Evolutionary conservation across 2,113 vertebrate species (phyloP).

Genomic region (Archocentrus centrarchus): DNA sequence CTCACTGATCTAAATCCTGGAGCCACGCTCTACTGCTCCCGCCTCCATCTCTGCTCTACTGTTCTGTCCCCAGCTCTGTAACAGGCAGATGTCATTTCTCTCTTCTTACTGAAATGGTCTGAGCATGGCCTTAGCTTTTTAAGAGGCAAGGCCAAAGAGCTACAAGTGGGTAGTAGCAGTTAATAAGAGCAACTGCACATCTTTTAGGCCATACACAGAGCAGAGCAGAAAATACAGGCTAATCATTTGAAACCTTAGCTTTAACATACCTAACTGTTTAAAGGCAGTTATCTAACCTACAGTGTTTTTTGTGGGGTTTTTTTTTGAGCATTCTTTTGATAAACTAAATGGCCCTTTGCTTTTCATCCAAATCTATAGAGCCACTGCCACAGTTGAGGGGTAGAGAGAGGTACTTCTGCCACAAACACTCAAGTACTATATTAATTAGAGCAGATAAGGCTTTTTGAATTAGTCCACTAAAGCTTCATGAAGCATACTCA

Average conservation of each 20-base stretch:
- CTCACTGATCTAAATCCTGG: slow-evolving; percentile 78
- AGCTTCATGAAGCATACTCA: slow-evolving; percentile 47
- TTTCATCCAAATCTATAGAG: slow-evolving; percentile 15
- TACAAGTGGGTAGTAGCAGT: not conserved
- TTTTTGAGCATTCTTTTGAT: not conserved
- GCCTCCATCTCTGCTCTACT: slow-evolving; percentile 45
- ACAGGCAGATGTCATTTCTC: slow-evolving; percentile 61
- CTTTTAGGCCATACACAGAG: not conserved
- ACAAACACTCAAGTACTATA: slow-evolving; percentile 34
- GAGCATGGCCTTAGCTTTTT: slow-evolving; percentile 52
- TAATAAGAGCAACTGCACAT: slow-evolving; percentile 2
- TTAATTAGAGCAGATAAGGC: slow-evolving; percentile 56
- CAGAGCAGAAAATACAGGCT: not conserved
- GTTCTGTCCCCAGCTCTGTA: slow-evolving; percentile 41
- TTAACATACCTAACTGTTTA: not conserved
- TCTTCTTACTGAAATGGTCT: slow-evolving; percentile 39
- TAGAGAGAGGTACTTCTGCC: slow-evolving; percentile 32
- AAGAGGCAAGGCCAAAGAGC: slow-evolving; percentile 23
- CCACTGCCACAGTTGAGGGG: slow-evolving; percentile 8
- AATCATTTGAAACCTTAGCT: not conserved
- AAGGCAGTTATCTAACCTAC: not conserved
- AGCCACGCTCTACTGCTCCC: slow-evolving; percentile 69
- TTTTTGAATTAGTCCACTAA: slow-evolving; percentile 55
- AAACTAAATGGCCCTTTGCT: not conserved
- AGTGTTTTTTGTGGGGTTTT: not conserved